Percentiles rank a stretch among this genome's conserved stretches.
Conservation (phyloP, 2,888 invertebrate species). For the Atethmia centrago region DNA sequence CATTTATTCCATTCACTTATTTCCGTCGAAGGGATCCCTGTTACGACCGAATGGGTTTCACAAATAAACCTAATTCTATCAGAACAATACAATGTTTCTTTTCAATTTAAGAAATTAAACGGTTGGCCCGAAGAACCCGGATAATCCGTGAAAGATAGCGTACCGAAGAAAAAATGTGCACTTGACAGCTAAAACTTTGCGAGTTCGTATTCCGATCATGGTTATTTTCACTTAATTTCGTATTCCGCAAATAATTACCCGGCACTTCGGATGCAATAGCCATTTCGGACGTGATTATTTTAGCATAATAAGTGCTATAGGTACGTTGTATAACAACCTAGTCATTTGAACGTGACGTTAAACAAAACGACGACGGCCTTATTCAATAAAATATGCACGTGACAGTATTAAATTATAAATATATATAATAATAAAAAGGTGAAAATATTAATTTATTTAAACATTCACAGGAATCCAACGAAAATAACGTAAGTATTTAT, state of each 20-base stretch:
- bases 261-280: slow-evolving; percentile 47
- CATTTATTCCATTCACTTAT: slow-evolving; percentile 89
- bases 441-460: slow-evolving; percentile 49
- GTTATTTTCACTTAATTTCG: slow-evolving; percentile 54
- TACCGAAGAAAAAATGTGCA: slow-evolving; percentile 52
- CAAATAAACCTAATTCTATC: slow-evolving; percentile 88
- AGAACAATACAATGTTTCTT: slow-evolving; percentile 87
- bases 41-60: slow-evolving; percentile 87
- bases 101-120: slow-evolving; percentile 89
- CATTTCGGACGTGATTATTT: slow-evolving; percentile 57
- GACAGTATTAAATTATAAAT: no score
- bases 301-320: slow-evolving; percentile 47
- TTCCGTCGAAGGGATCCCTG: slow-evolving; percentile 84
- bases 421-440: no score
- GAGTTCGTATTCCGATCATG: slow-evolving; percentile 50
- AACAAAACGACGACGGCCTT: slow-evolving; percentile 38
- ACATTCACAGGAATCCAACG: slow-evolving; percentile 46
- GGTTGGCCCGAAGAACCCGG: slow-evolving; percentile 69
- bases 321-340: slow-evolving; percentile 27
- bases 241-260: slow-evolving; percentile 59
- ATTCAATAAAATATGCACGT: slow-evolving; percentile 42
- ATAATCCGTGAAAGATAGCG: slow-evolving; percentile 66
- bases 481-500: slow-evolving; percentile 51
- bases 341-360: slow-evolving; percentile 43
- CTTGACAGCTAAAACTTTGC: slow-evolving; percentile 43